Base-by-base conservation (phyloP, 2,888 invertebrate genomes). In the Perizoma affinitatum region DNA sequence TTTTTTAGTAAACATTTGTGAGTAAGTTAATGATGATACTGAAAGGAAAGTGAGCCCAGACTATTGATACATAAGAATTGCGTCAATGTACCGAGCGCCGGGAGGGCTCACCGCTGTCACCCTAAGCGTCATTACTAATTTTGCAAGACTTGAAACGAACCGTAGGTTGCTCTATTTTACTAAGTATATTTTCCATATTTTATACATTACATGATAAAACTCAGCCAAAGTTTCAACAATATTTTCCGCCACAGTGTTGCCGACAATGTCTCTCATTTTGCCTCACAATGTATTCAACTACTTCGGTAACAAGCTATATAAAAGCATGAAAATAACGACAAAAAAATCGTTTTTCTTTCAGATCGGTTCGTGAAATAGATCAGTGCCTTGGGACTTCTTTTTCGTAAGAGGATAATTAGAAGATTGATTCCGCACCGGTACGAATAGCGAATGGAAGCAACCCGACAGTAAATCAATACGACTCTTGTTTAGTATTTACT, bases 381-480 rank as follows among this genome's bases (percentile, higher is more conserved):
- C 22, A 58, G 61, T 58, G 65, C 63, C 58, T 63, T 53, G 65
- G 63, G 66, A 64, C 58, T 56, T 66, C 65, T 70, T 68, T 70
- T 70, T 65, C 66, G 63, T 66, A 63, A 66, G 63, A 68, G 63
- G 61, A 70, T 69, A 69, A 70, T 66, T 65, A 66, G 57, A 66
- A 65, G 69, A 68, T 70, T 70, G 68, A 70, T 70, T 68, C 68
- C 54, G 46, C 54, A 54, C 63, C 55, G 54, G 63, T 60, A 65
- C 67, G 65, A 65, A 67, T 63, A 57, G 63, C 61, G 65, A 70
- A 70, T 59, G 63, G 62, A 59, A 60, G 49, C 58, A 61, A 58
- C 55, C 63, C 49, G 63, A 62, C 61, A 63, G 58, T 61, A 68
- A 68, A 70, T 70, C 66, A 63, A 66, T 68, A 67, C 51, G 65